Base-by-base conservation (phyloP, 2,888 invertebrate genomes). In the Agonopterix heracliana region DNA sequence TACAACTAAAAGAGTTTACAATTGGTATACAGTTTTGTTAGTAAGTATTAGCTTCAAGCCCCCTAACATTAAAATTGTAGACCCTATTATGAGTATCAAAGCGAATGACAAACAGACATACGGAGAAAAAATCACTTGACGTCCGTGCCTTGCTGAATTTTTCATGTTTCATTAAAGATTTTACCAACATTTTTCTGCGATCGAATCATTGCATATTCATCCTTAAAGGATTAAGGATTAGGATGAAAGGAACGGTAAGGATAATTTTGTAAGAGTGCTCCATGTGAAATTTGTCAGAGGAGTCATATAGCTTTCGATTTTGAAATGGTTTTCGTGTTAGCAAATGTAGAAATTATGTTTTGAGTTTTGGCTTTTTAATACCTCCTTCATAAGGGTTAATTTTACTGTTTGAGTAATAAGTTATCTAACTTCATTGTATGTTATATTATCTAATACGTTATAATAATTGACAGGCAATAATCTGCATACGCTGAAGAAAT, bases 161-260 rank as follows among this genome's bases (percentile, higher is more conserved):
- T 71, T 73, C 51, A 74, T 68, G 60, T 62, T 61, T 71, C 66
- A 71, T 71, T 67, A 68, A 50, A 44, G 52, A 13, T 45, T 57
- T 58, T 52, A 34, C 65, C 45, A 58, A 53, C 5, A 35, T 56
- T 34, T 2, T 10, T 52, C 45, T 51, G 42, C 50, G 1, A 41
- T 44, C 12, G 14, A 17, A 26, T 17, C 11, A 12, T 13, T 41
- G 41, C 9, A 41, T 41, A 3, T 38, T n/a, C 9, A 38, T 38
- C 38, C 3, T n/a, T 38, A n/a, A 5, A 38, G 38, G 9, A n/a
- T 38, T 9, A 9, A 1, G 38, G 3, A n/a, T 38, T 1, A 38
- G 38, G 38, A n/a, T n/a, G 38, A n/a, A 38, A 38, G 3, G 9
- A 38, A n/a, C 38, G 3, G 38, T 3, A 38, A 3, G 1, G 3